Base-by-base conservation (phyloP, 2,113 vertebrate genomes). In the Amblyopsis rosae region DNA sequence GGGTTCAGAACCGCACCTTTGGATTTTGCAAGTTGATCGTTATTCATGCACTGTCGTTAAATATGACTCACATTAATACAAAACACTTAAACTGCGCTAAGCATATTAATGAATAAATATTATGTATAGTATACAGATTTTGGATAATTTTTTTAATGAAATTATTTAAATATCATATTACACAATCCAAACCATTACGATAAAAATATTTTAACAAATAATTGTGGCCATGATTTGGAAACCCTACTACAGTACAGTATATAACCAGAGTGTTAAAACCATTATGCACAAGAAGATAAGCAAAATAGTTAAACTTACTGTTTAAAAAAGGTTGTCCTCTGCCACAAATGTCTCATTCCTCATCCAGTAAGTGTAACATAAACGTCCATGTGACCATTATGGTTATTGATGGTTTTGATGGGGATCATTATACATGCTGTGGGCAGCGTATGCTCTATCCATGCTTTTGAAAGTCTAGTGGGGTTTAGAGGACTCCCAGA, bases 341-440 rank as follows among this genome's bases (percentile, higher is more conserved):
- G 41, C 77, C 70, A 79, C 73, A 73, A 80, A 79, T 49, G 79
- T 76, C 78, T 85, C 84, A 87, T 91, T 79, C 70, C 46, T 91
- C 87, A 85, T 86, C 69, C 73, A 47, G 73, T 86, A 87, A 82
- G 80, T 90, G 83, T 86, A 89, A 82, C 87, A 88, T 89, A 82
- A 90, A 88, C 72, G 86, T 89, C 90, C 76, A 56, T 66, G 75
- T 82, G 75, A 84, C 84, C 86, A 91, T 90, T 88, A 90, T 51
- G 73, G 85, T 92, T 92, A 92, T 92, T 90, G 90, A 92, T 91
- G 86, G 78, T 68, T 79, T 79, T 82, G 89, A 85, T 80, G 80
- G 86, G 71, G 78, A 77, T 87, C 88, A 86, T 91, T 92, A 89
- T 87, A 86, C 84, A 88, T 77, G 90, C 90, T 88, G 87, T 79